Conservation (phyloP, 2,797 vertebrate genomes). For the Silurus lanzhouensis region DNA sequence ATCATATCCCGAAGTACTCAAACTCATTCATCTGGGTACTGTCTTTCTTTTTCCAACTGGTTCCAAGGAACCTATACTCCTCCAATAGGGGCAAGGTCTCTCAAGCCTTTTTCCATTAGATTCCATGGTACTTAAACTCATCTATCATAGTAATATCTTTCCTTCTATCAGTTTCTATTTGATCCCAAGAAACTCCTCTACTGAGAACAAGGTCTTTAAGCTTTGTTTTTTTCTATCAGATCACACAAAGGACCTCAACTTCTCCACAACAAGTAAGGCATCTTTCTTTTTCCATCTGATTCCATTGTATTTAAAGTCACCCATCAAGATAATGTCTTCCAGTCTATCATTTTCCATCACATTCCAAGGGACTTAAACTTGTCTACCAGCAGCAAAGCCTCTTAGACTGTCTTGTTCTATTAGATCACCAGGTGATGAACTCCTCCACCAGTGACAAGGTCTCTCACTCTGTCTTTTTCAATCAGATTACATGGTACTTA, state of each 20-base stretch:
- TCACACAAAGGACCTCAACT: background rate
- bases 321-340: background rate
- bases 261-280: background rate
- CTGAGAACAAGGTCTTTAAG: background rate
- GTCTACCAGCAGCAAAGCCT: background rate
- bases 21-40: background rate
- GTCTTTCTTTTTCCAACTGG: background rate
- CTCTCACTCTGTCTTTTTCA: background rate
- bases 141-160: background rate
- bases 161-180: background rate
- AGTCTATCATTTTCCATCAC: too few species aligned
- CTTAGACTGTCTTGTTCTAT: background rate
- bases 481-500: background rate
- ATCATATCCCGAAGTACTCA: background rate
- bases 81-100: background rate
- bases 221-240: background rate
- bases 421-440: background rate
- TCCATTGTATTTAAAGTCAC: background rate
- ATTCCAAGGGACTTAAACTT: background rate
- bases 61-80: background rate
- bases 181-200: background rate
- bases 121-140: background rate
- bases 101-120: background rate
- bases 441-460: background rate
- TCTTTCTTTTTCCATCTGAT: background rate